Conservation (phyloP, 2,797 vertebrate genomes). For the Sebastes elongatus region DNA sequence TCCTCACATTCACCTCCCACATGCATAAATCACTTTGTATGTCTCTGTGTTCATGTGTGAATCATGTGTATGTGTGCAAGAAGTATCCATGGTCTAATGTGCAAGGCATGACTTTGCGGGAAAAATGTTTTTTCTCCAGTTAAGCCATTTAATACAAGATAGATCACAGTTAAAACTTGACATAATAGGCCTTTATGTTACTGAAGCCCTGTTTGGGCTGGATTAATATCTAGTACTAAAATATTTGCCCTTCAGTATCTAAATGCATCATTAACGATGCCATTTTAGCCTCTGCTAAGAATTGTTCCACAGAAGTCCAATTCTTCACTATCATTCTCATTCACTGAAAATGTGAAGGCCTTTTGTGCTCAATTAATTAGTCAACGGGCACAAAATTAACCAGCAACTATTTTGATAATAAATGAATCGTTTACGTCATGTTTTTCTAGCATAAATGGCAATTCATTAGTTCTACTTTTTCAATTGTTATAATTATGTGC, state of each 20-base stretch:
- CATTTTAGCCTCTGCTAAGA: background rate
- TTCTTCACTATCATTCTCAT: background rate
- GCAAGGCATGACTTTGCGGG: background rate
- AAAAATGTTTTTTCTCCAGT: background rate
- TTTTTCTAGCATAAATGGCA: too few species aligned
- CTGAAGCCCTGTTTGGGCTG: background rate
- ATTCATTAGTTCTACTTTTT: too few species aligned
- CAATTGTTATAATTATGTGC: too few species aligned
- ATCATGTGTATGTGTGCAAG: background rate
- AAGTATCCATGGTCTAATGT: background rate
- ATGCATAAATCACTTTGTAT: constrained; percentile 16
- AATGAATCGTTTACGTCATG: background rate
- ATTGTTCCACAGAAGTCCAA: background rate
- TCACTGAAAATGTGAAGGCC: background rate
- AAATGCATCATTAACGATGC: background rate
- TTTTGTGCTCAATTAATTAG: background rate
- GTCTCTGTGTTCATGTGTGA: background rate
- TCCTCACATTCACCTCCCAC: constrained; percentile 36
- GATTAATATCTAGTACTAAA: background rate
- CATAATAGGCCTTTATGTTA: background rate
- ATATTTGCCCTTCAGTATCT: background rate
- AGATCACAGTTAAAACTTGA: background rate
- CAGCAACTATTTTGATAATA: background rate
- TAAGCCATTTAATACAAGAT: background rate
- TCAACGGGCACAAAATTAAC: background rate